Evolutionary conservation across 2,113 vertebrate species (phyloP), one percentile per base, ranked within the genome.

Genomic region (Macrotus californicus): DNA sequence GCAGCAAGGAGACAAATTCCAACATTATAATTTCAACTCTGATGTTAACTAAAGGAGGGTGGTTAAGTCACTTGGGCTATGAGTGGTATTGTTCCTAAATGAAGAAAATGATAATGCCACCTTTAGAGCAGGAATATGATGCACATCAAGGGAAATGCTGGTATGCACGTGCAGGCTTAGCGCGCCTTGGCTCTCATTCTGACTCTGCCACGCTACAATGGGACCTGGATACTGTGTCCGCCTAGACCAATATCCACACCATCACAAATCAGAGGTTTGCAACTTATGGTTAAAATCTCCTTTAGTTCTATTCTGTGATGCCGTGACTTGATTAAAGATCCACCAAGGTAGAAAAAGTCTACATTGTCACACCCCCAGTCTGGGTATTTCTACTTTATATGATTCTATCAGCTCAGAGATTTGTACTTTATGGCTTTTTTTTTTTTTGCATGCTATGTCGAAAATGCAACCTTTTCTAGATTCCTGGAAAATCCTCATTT

Each of bases 131-230:
- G 31, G 36, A 31, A 34, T 24, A 41, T 67, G 16, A 8, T 36
- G 22, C 72, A 15, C 10, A 66, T 54, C 61, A 34, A 46, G 50
- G 12, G 69, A 79, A 46, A 52, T 8, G 43, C 15, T 36, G 48
- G 3, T 6, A 7, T 31, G 14, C 4, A 87, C 50, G 10, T 0
- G 0, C 12, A 16, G 9, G 14, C 34, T 26, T 36, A 43, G 43
- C 8, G 41, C 24, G 31, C 41, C 12, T 56, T 46, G 5, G 5
- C 87, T 92, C 39, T 52, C 50, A 59, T 54, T 9, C n/a, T 34
- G 56, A 76, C 52, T 82, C 34, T 26, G 5, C 19, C 34, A 7
- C 0, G 24, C 3, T 18, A 6, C 2, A 15, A 6, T 52, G 48
- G 29, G 39, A 39, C 59, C 75, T 16, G 43, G 34, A 52, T 2